Evolutionary conservation across 1,140 invertebrate species (phyloP), one percentile per base, ranked within the genome.

Genomic region (Hestina assimilis): DNA sequence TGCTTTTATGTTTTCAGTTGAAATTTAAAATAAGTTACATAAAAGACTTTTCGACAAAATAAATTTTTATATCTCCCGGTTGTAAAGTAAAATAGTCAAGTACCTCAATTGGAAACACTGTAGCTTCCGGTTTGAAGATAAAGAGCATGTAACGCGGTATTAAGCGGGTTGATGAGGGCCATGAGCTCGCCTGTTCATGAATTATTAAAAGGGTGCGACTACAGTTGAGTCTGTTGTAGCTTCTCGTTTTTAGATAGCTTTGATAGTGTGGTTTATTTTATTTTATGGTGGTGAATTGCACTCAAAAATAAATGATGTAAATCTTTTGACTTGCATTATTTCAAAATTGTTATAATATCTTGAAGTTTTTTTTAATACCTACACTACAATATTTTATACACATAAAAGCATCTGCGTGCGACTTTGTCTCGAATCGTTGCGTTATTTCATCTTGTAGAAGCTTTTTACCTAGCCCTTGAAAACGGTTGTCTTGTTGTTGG

Each of bases 141-240:
- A 50, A 50, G 47, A 50, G 47, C 47, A 38, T 50, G 47, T 50
- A 38, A 50, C 47, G 47, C 33, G 33, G 47, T 40, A 40, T 50
- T 50, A 50, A 50, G 33, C 47, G 47, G 14, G 47, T 50, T 50
- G 47, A 50, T 50, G 47, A 50, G 33, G 47, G 33, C 47, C 33
- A 38, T 14, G 47, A 50, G 31, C 21, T 24, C 33, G 47, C 33
- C 33, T 38, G 33, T 50, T 50, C 47, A 50, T 50, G 47, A 50
- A 50, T 50, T 50, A 50, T 50, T 50, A 50, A 50, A 11, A 26
- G 47, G 31, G 21, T 21, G 47, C 47, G 47, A 50, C 47, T 50
- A 50, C 47, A 50, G 47, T 38, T 50, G 47, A 50, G 47, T 31
- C 45, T 43, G 21, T 26, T 50, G 47, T n/a, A 33, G 47, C 31